phyloP scores from a whole-genome alignment of 2,797 vertebrate species.

The Anabas testudineus region DNA sequence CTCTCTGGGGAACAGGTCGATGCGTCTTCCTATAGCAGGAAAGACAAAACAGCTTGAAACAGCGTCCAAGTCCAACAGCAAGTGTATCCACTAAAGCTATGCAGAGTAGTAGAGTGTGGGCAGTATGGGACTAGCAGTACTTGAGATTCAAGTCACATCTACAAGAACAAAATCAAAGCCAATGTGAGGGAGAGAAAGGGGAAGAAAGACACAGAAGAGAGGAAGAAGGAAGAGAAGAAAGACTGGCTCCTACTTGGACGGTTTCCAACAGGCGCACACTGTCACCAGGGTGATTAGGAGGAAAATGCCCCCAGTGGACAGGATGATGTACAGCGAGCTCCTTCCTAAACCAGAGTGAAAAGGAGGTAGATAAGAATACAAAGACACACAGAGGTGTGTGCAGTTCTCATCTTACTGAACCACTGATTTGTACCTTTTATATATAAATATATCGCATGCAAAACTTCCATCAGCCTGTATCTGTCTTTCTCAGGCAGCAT shows the following conservation, averaged over 20 bases:
- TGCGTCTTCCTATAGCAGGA: conserved; percentile 87
- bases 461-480: neutral
- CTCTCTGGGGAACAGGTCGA: conserved; percentile 86
- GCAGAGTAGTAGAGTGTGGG: neutral
- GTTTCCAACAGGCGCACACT: conserved; percentile 99
- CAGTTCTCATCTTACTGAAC: neutral
- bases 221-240: conserved; percentile 22
- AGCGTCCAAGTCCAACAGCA: neutral
- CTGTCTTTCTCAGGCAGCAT: neutral
- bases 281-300: conserved; percentile 98
- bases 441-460: neutral
- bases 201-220: neutral
- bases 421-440: conserved; percentile 2
- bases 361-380: conserved; percentile 17
- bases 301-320: conserved; percentile 97
- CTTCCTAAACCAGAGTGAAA: conserved; percentile 85
- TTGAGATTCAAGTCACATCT: conserved; percentile 66
- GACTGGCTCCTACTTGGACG: conserved; percentile 89
- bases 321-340: conserved; percentile 98
- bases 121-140: no score
- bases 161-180: conserved; percentile 51
- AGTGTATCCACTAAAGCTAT: conserved; percentile 11
- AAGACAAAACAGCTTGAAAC: neutral
- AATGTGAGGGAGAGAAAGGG: conserved; percentile 11
- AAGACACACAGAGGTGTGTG: conserved; percentile 21